Evolutionary conservation across 2,797 vertebrate genomes (phyloP).

Genomic region (Heliangelus exortis): DNA sequence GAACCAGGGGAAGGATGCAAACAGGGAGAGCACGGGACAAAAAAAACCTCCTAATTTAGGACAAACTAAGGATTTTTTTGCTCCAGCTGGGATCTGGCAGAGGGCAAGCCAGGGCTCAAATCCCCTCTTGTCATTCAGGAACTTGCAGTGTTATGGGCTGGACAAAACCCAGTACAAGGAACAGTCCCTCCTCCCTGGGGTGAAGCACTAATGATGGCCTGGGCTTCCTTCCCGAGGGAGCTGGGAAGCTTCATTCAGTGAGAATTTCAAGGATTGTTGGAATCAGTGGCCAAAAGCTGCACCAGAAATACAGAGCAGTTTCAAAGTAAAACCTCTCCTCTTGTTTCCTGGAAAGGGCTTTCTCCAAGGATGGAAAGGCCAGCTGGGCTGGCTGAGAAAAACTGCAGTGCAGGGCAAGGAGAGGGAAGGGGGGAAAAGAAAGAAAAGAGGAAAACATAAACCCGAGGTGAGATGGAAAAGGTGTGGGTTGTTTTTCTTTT

Average conservation of each 20-base stretch:
- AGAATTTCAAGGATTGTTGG: slow-evolving; percentile 36
- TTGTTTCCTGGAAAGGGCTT: background rate
- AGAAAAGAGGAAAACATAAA: background rate
- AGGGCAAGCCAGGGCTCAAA: background rate
- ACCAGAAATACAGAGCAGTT: background rate
- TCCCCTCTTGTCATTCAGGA: background rate
- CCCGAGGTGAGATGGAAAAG: background rate
- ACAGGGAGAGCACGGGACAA: background rate
- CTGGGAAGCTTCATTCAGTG: background rate
- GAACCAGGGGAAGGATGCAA: background rate
- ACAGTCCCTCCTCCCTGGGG: background rate
- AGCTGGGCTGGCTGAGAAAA: background rate
- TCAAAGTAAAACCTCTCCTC: background rate
- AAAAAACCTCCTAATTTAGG: background rate
- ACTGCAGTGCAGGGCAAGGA: background rate
- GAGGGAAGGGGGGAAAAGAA: background rate
- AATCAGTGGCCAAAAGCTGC: background rate
- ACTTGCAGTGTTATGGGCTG: background rate
- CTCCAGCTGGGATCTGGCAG: background rate
- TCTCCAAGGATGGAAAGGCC: background rate
- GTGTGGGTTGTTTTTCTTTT: background rate
- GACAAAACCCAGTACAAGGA: background rate
- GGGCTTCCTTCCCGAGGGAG: background rate
- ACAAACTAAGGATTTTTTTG: background rate
- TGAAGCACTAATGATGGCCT: background rate